Base-by-base conservation (phyloP, 2,113 vertebrate genomes). In the Carassius carassius region DNA sequence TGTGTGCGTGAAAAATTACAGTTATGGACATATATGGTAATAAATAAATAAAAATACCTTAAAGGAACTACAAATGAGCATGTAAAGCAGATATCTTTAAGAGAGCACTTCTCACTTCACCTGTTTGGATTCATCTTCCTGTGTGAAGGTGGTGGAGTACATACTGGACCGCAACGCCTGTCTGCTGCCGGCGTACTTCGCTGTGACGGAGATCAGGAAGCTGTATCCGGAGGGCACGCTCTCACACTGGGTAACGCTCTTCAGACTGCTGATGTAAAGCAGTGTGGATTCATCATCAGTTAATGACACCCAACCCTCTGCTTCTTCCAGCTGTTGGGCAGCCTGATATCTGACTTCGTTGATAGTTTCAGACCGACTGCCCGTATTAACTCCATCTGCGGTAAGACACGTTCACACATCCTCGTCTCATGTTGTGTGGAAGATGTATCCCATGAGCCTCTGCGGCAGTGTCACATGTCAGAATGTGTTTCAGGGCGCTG, bases 331-430 rank as follows among this genome's bases (percentile, higher is more conserved):
- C 94, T 99, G 78, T 94, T 99, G 44, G 98, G 98, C 84, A 98
- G 97, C 92, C 94, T 98, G 81, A 96, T 99, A 23, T 98, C 98
- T 9, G 97, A 99, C 91, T 99, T 99, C 94, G 98, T 98, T 90
- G 98, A 99, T 89, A 99, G 98, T 86, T 99, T 99, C 92, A 95
- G 98, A 92, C 97, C 98, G 65, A 99, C 98, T 35, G 97, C 98
- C 86, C 97, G 98, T 92, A 99, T 99, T 91, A 99, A 99, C 94
- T 99, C 98, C 4, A 99, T 99, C 65, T 99, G 98, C 91, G 98
- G 98, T 99, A 95, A 95, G 96, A 89, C 11, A 7, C 25, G 13
- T 37, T 60, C 32, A 70, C 56, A 4, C 3, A 1, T 70, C n/a
- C 7, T 67, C 16, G n/a, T 82, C 35, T 72, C 29, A 56, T 17